phyloP scores from a whole-genome alignment of 2,888 invertebrate species.

The Eurois occulta region DNA sequence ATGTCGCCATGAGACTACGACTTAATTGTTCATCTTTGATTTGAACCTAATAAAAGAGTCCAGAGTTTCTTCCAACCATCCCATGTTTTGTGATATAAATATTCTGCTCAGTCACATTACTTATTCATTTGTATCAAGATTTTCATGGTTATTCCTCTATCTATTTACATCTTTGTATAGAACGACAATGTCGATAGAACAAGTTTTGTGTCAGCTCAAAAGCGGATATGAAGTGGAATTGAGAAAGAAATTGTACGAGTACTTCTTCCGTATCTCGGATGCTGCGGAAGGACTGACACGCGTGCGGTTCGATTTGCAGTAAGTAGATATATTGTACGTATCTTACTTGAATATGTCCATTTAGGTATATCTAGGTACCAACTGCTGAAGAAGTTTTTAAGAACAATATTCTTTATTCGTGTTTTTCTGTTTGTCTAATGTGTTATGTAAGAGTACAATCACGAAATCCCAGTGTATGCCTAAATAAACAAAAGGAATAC shows the following conservation, averaged over 20 bases:
- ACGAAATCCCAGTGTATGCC: not conserved
- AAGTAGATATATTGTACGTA: not conserved
- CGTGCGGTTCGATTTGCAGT: slow-evolving; percentile 8
- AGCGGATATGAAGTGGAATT: slow-evolving; percentile 45
- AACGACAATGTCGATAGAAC: not conserved
- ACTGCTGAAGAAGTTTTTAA: not conserved
- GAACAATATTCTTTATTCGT: no score
- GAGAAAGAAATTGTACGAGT: slow-evolving; percentile 57
- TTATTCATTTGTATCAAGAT: not conserved
- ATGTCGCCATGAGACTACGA: not conserved
- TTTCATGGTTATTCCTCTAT: not conserved
- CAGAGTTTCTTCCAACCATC: not conserved
- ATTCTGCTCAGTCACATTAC: not conserved
- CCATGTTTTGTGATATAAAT: not conserved
- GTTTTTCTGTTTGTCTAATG: not conserved
- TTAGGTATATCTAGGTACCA: no score
- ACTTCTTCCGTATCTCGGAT: slow-evolving; percentile 36
- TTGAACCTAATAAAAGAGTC: not conserved
- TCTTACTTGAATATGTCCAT: not conserved
- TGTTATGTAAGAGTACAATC: not conserved
- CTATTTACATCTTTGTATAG: slow-evolving; percentile 2
- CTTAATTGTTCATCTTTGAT: no score
- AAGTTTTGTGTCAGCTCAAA: slow-evolving; percentile 31
- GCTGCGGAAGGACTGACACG: slow-evolving; percentile 24
- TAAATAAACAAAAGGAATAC: no score